phyloP scores from a whole-genome alignment of 2,113 vertebrate genomes.

The Furnarius figulus region DNA sequence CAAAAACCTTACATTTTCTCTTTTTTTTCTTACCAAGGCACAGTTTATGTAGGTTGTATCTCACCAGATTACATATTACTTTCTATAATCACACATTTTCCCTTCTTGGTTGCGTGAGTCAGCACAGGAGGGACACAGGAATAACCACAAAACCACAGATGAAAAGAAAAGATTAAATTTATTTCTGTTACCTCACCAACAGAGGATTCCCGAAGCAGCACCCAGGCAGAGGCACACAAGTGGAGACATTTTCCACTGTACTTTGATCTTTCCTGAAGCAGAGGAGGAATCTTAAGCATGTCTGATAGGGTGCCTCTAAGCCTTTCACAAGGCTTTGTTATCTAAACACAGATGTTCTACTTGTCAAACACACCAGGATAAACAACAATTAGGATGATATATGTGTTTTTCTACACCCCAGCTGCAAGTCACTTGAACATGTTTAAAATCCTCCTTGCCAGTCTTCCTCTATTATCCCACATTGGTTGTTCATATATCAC shows the following conservation, averaged over 20 bases:
- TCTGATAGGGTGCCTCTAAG: neutral
- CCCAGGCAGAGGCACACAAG: neutral
- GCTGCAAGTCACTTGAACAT: neutral
- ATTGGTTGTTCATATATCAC: neutral
- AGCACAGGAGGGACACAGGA: neutral
- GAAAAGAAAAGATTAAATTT: neutral
- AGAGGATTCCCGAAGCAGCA: neutral
- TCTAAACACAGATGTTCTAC: constrained; percentile 45
- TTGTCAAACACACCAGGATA: constrained; percentile 4
- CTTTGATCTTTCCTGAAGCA: neutral
- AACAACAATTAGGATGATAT: neutral
- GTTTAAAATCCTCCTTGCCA: neutral
- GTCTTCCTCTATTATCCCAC: neutral
- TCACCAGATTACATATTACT: neutral
- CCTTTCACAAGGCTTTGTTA: neutral
- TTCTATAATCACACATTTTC: neutral
- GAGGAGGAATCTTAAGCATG: constrained; percentile 10
- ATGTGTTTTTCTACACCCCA: neutral
- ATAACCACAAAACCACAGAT: neutral
- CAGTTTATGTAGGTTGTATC: neutral
- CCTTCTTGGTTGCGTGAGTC: neutral
- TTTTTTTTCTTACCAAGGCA: neutral
- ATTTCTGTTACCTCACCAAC: neutral
- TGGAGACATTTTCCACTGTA: neutral
- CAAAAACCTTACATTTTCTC: rapidly evolving